Base-by-base conservation (phyloP, 2,797 vertebrate genomes). In the Takifugu rubripes region DNA sequence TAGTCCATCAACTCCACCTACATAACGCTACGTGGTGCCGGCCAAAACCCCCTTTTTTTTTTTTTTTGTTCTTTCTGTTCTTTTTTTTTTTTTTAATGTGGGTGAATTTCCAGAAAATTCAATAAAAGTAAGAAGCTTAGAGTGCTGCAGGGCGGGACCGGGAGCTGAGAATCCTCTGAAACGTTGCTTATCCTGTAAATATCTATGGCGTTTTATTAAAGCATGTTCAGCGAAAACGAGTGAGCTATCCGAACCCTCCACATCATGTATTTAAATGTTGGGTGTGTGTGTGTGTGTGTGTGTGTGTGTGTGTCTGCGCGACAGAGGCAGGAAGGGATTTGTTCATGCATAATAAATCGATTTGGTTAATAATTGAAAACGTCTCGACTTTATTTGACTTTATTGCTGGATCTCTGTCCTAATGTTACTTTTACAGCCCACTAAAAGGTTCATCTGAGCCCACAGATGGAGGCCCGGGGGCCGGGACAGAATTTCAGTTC, bases 151-250 rank as follows among this genome's bases (percentile, higher is more conserved):
- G 85, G 89, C 81, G 78, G 91, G 90, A 82, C 75, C 67, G 68
- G 80, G 83, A 81, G 74, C 79, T 77, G 77, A 58, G 64, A 81
- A 61, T 82, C 78, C 49, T 66, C 73, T 80, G 86, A 90, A 85
- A 85, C 74, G 82, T 88, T 92, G 91, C 92, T 86, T 86, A 91
- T 91, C 90, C 73, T 99, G 97, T 99, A 99, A 95, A 99, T 97
- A 98, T 89, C 86, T 89, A 82, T 93, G 91, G 92, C 91, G 81
- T 97, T 97, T 98, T 96, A 96, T 96, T 94, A 94, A 99, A 97
- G 96, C 97, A 98, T 98, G 96, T 95, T 93, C 92, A 92, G 92
- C 93, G 92, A 91, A 93, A 91, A 91, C 7, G 17, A 74, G 91
- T 92, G 92, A 91, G 90, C 85, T 70, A 87, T 85, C 90, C 89